A percentile compares a stretch with the other conserved stretches of the same genome.
These are phyloP conservation scores for Yponomeuta cagnagella DNA, from an alignment of 2,888 invertebrate genomes.

Conservation along the genomic window DNA sequence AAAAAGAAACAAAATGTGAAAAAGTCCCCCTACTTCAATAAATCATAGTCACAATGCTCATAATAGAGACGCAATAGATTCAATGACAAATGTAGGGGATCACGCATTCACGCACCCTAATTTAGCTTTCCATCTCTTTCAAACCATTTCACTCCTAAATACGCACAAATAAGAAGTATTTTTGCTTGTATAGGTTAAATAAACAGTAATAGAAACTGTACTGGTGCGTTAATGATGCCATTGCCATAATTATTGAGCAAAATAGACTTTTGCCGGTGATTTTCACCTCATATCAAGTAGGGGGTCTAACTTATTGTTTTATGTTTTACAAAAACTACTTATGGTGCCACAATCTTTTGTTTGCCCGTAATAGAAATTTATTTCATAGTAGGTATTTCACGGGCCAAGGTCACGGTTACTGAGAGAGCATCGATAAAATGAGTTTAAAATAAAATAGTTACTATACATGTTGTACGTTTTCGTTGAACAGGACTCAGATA, in stretches of 20 bases:
- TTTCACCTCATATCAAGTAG: background rate
- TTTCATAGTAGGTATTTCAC: too few species aligned
- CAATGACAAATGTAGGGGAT: conserved; percentile 49
- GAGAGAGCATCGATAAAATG: too few species aligned
- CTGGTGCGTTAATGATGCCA: conserved; percentile 4
- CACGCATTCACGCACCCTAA: conserved; percentile 27
- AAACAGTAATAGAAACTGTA: background rate
- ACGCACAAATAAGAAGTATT: background rate
- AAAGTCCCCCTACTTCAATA: conserved; percentile 14
- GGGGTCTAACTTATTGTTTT: background rate
- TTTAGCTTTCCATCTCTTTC: conserved; percentile 20
- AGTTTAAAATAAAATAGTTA: too few species aligned
- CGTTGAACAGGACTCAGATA: too few species aligned
- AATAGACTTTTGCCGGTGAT: conserved; percentile 1
- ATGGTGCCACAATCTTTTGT: too few species aligned
- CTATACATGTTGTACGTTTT: too few species aligned
- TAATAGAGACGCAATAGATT: conserved; percentile 37
- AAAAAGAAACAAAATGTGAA: background rate
- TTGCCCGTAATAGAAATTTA: too few species aligned
- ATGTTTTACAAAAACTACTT: background rate
- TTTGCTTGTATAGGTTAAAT: background rate
- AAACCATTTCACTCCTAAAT: background rate
- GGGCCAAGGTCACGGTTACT: too few species aligned
- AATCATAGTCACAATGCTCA: conserved; percentile 36
- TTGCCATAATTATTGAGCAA: background rate